Evolutionary conservation across 2,113 vertebrate genomes (phyloP).

Genomic region (Caranx melampygus): DNA sequence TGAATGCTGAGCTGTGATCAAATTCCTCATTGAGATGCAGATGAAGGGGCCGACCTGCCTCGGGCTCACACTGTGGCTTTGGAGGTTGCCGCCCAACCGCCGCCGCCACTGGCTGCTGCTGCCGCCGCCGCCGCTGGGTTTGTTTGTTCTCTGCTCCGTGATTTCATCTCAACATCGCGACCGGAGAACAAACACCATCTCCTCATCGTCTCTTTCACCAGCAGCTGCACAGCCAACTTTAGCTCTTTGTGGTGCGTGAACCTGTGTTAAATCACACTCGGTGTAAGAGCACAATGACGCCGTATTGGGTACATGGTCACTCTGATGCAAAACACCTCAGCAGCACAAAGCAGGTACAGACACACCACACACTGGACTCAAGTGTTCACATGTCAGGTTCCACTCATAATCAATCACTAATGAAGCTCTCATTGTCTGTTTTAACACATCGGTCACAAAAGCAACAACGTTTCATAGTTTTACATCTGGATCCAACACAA

Average conservation of each 20-base stretch:
- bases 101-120: too few relatives aligned
- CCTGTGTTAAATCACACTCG: slow-evolving; percentile 8
- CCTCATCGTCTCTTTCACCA: slow-evolving; percentile 29
- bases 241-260: slow-evolving; percentile 30
- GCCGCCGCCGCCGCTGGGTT: not conserved
- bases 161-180: slow-evolving; percentile 42
- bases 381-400: not conserved
- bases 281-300: slow-evolving; percentile 3
- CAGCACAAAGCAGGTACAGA: not conserved
- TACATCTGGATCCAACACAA: too few relatives aligned
- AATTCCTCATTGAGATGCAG: slow-evolving; percentile 69
- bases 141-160: slow-evolving; percentile 43
- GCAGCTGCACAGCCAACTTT: slow-evolving; percentile 44
- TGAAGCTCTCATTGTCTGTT: too few relatives aligned
- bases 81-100: too few relatives aligned
- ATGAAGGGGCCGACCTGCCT: slow-evolving; percentile 48
- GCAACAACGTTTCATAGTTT: too few relatives aligned
- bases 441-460: too few relatives aligned
- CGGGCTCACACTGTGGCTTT: slow-evolving; percentile 34
- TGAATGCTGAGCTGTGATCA: slow-evolving; percentile 61
- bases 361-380: not conserved
- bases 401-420: too few relatives aligned
- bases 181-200: slow-evolving; percentile 38
- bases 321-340: not conserved
- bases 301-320: not conserved